Conservation (phyloP, 2,888 invertebrate species). For the Stomorhina lunata region DNA sequence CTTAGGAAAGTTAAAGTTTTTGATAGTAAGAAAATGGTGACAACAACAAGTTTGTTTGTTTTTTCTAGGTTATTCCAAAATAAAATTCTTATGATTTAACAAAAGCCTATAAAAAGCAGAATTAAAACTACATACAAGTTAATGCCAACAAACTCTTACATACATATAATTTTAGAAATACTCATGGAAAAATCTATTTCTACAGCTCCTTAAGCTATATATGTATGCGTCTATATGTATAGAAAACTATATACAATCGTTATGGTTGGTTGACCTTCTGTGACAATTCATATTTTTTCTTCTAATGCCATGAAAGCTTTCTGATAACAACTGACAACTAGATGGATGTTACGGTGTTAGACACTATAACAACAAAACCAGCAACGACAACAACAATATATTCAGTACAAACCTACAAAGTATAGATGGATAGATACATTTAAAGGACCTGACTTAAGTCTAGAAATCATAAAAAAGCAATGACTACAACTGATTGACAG, state of each 20-base stretch:
- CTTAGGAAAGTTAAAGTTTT: neutral
- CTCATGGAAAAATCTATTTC: no score
- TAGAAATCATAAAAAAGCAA: neutral
- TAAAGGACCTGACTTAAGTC: neutral
- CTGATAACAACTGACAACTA: conserved; percentile 33
- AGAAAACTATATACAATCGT: no score
- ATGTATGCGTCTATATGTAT: neutral
- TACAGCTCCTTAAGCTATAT: neutral
- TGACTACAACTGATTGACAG: conserved; percentile 45
- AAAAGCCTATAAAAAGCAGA: no score
- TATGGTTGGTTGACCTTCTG: neutral
- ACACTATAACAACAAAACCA: neutral
- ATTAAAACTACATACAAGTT: no score
- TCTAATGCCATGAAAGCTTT: neutral
- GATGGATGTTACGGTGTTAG: conserved; percentile 20
- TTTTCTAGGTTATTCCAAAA: no score
- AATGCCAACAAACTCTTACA: no score
- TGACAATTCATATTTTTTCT: conserved; percentile 32
- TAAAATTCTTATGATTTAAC: no score
- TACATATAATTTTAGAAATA: no score
- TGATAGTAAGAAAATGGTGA: neutral
- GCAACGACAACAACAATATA: neutral
- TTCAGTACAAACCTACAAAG: neutral
- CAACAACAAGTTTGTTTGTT: neutral
- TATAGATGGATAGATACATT: neutral